phyloP scores from a whole-genome alignment of 2,797 vertebrate genomes.

The Pangasius krempfi region DNA sequence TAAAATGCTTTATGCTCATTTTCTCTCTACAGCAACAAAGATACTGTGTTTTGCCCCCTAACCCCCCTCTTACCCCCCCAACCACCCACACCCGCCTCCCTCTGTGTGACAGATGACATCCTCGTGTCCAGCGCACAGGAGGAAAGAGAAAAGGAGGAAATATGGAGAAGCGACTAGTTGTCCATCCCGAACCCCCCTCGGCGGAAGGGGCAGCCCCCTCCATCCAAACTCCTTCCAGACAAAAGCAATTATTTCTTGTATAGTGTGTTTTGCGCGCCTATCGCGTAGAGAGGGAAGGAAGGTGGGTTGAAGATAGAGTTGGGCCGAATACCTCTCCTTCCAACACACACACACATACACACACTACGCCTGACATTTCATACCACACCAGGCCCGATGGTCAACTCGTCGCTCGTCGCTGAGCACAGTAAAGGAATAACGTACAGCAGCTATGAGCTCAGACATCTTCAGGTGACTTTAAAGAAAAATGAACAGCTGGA shows the following conservation, averaged over 20 bases:
- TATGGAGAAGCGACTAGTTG: conserved; percentile 75
- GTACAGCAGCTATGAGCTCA: neutral
- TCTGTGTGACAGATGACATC: conserved; percentile 78
- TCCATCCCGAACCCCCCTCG: conserved; percentile 77
- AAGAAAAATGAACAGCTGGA: neutral
- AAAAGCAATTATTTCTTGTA: conserved; percentile 96
- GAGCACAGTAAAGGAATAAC: neutral
- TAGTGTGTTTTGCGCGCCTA: conserved; percentile 72
- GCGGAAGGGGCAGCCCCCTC: conserved; percentile 69
- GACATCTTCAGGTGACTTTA: neutral
- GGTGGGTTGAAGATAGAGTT: conserved; percentile 66
- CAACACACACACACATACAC: conserved; percentile 12
- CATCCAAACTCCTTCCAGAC: conserved; percentile 89
- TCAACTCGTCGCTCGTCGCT: neutral
- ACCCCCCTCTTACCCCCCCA: neutral
- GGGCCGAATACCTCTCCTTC: conserved; percentile 54
- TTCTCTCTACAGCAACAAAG: neutral
- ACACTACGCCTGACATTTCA: conserved; percentile 20
- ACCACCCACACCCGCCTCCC: conserved; percentile 29
- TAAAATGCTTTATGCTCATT: neutral
- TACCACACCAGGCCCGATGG: neutral
- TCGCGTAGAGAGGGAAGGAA: conserved; percentile 55
- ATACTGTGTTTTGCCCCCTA: conserved; percentile 48
- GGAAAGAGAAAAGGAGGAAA: conserved; percentile 23
- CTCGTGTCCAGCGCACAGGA: conserved; percentile 68